phyloP scores from a whole-genome alignment of 2,113 vertebrate genomes.

The Garra rufa region DNA sequence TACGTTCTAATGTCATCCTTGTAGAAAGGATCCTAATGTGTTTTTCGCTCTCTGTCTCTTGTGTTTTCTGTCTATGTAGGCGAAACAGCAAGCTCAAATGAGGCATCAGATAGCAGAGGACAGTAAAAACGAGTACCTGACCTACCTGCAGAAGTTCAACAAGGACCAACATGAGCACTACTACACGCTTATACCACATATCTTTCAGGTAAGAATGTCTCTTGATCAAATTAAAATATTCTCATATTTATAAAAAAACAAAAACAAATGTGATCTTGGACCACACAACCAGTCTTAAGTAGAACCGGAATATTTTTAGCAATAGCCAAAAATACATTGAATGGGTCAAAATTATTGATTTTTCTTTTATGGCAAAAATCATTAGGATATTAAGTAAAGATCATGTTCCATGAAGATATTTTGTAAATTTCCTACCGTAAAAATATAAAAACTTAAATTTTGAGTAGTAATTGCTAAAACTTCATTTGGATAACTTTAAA shows the following conservation, averaged over 20 bases:
- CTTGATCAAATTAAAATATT: not conserved
- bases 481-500: too few relatives aligned
- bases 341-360: too few relatives aligned
- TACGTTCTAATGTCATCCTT: not conserved
- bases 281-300: too few relatives aligned
- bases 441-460: too few relatives aligned
- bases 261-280: too few relatives aligned
- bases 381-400: too few relatives aligned
- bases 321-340: too few relatives aligned
- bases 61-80: constrained; percentile 70
- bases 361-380: too few relatives aligned
- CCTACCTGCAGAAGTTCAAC: constrained; percentile 92
- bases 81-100: constrained; percentile 88
- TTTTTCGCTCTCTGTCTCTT: not conserved
- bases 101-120: constrained; percentile 93
- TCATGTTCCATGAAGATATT: too few relatives aligned
- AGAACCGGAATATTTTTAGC: too few relatives aligned
- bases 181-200: constrained; percentile 89
- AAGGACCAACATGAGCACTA: constrained; percentile 92
- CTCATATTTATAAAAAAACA: not conserved
- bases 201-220: constrained; percentile 83
- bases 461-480: too few relatives aligned
- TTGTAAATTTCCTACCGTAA: too few relatives aligned
- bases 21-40: not conserved
- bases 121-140: constrained; percentile 89